Percentiles rank a stretch among this genome's conserved stretches.
These are phyloP conservation scores for Struthidea cinerea DNA, from an alignment of 2,113 vertebrate species.

Conservation along the genomic window DNA sequence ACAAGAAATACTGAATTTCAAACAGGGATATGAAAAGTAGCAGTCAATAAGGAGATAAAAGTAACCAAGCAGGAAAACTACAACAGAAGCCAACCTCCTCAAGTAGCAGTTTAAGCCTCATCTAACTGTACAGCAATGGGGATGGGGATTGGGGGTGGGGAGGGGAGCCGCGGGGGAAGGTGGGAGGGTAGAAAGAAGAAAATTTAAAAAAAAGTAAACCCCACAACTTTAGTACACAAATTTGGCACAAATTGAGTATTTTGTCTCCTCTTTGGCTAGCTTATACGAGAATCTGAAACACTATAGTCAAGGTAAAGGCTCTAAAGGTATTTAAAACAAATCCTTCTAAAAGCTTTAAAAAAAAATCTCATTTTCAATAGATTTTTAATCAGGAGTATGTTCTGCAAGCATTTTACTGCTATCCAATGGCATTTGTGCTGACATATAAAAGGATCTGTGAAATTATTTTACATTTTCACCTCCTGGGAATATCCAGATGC, in stretches of 20 bases:
- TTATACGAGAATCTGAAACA: background rate
- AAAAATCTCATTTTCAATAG: background rate
- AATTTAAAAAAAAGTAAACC: background rate
- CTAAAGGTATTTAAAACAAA: background rate
- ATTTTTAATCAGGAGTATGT: slow-evolving; percentile 13
- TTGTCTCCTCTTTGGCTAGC: background rate
- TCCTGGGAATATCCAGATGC: slow-evolving; percentile 4
- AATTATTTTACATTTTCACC: slow-evolving; percentile 43
- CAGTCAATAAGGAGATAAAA: background rate
- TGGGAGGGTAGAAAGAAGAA: too few relatives aligned
- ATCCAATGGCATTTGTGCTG: slow-evolving; percentile 16
- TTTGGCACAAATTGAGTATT: background rate
- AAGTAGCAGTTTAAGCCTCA: background rate
- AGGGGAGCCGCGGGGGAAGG: fast-evolving
- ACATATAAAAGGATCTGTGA: slow-evolving; percentile 39
- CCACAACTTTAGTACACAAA: background rate
- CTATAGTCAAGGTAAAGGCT: background rate
- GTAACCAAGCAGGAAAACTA: background rate
- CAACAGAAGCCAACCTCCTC: background rate
- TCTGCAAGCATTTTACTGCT: slow-evolving; percentile 22
- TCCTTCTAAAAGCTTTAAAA: background rate
- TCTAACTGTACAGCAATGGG: background rate
- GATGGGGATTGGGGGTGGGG: background rate
- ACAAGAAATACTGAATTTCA: slow-evolving; percentile 30
- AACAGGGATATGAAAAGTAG: background rate